Evolutionary conservation across 1,140 invertebrate species (phyloP).

Genomic region (Heterodera schachtii): DNA sequence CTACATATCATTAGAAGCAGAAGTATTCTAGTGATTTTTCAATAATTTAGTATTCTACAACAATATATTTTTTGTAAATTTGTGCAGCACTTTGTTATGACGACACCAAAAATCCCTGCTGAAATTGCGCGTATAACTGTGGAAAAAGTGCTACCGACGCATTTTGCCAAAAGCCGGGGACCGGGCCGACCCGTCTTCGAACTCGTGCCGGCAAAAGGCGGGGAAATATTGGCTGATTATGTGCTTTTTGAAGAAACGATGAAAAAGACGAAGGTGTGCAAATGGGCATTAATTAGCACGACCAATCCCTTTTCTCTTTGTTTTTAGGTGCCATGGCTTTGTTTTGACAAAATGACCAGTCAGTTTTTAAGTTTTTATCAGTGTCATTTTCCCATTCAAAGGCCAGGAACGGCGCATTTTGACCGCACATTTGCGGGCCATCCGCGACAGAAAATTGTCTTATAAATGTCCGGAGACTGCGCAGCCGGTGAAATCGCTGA

Average conservation of each 20-base stretch:
- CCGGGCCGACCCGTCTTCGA: constrained; percentile 33
- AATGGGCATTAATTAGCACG: not conserved
- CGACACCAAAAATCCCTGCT: not conserved
- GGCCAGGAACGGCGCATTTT: constrained; percentile 51
- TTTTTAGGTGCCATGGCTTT: constrained; percentile 46
- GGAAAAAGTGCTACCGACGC: constrained; percentile 19
- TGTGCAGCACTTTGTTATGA: not conserved
- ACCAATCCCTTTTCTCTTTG: not conserved
- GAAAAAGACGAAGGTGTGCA: constrained; percentile 38
- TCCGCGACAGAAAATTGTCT: constrained; percentile 34
- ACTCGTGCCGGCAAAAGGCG: constrained; percentile 41
- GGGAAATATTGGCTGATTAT: constrained; percentile 57
- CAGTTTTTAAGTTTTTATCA: not conserved
- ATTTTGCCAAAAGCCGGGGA: constrained; percentile 36
- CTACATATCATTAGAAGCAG: too few species aligned
- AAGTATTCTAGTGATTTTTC: too few species aligned
- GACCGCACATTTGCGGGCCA: constrained; percentile 47
- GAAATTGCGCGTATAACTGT: not conserved
- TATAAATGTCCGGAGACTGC: constrained; percentile 39
- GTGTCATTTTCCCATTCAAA: not conserved
- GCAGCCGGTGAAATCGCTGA: constrained; percentile 49
- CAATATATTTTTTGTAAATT: not conserved
- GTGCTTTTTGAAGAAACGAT: constrained; percentile 59
- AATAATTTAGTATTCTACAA: not conserved
- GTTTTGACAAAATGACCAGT: constrained; percentile 48